These are phyloP conservation scores for Urocolius indicus DNA, from an alignment of 2,113 vertebrate genomes.

Conservation along the genomic window DNA sequence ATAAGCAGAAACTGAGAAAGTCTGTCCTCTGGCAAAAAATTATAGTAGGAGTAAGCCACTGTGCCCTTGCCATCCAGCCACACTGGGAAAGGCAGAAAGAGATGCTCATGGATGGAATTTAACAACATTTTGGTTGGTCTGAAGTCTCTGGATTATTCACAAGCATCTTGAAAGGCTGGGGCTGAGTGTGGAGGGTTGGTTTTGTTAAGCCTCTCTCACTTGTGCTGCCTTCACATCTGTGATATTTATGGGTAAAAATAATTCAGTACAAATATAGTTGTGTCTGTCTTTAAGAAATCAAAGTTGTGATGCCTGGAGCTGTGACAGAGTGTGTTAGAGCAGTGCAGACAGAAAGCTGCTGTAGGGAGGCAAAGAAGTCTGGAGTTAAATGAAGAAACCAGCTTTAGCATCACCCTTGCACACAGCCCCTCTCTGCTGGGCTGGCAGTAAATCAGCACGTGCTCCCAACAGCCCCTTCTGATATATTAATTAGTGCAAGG, in stretches of 20 bases:
- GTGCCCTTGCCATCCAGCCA: background rate
- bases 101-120: background rate
- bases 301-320: conserved; percentile 19
- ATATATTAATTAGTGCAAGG: background rate
- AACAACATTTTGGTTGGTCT: background rate
- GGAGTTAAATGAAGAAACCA: conserved; percentile 25
- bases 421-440: background rate
- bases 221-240: background rate
- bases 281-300: conserved; percentile 34
- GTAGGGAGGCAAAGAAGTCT: background rate
- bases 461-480: background rate
- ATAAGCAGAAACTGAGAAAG: background rate
- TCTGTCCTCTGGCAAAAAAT: background rate
- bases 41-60: background rate
- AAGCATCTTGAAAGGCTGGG: background rate
- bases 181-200: background rate
- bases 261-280: conserved; percentile 2
- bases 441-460: rapidly evolving
- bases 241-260: conserved; percentile 14
- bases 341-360: background rate
- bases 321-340: background rate
- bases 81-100: background rate
- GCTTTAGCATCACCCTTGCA: background rate
- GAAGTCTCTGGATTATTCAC: background rate
- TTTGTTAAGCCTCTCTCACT: background rate